phyloP scores from a whole-genome alignment of 2,113 vertebrate genomes.

The Calyptommatus sinebrachiatus region DNA sequence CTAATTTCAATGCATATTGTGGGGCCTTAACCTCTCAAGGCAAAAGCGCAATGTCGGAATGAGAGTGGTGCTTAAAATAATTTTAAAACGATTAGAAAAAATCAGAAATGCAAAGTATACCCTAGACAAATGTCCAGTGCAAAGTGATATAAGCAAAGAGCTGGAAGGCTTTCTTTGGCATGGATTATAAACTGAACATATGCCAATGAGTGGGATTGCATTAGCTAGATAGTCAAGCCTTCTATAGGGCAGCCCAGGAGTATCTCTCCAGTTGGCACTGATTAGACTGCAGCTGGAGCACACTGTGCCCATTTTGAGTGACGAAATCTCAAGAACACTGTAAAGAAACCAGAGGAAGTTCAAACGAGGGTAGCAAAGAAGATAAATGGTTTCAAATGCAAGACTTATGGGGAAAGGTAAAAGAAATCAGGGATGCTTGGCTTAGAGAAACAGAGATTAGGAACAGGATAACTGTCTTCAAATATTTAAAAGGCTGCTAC shows the following conservation, averaged over 20 bases:
- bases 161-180: neutral
- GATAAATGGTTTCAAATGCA: conserved; percentile 18
- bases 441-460: conserved; percentile 17
- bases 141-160: neutral
- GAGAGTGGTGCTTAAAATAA: too few species aligned
- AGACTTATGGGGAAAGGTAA: conserved; percentile 12
- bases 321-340: neutral
- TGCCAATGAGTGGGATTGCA: neutral
- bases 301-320: neutral
- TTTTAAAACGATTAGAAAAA: too few species aligned
- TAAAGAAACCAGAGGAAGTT: conserved; percentile 4
- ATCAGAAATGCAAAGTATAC: neutral
- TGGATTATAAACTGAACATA: neutral
- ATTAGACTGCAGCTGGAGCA: neutral
- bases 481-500: conserved; percentile 25
- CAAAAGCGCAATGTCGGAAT: too few species aligned
- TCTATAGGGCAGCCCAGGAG: neutral
- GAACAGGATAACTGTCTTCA: conserved; percentile 21
- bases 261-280: neutral
- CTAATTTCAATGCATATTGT: too few species aligned
- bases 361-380: conserved; percentile 9
- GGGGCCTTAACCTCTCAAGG: too few species aligned
- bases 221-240: neutral
- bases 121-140: neutral
- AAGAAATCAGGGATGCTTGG: conserved; percentile 6